Percentiles rank a stretch among this genome's conserved stretches.
These are phyloP conservation scores for Clupea harengus DNA, from an alignment of 2,113 vertebrate genomes.

Conservation along the genomic window DNA sequence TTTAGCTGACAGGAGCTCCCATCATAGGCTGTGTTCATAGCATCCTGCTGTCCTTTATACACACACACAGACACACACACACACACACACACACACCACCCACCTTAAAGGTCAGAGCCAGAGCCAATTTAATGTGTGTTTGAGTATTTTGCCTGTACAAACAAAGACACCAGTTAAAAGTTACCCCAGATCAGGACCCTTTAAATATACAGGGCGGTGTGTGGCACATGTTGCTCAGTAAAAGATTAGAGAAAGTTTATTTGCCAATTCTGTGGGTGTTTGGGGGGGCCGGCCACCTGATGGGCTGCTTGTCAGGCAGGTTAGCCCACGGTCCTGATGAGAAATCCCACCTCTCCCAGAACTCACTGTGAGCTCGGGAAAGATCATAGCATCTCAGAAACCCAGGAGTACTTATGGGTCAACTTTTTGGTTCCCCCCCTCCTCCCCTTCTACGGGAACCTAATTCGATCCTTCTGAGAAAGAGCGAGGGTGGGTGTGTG, in stretches of 20 bases:
- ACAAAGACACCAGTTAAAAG: slow-evolving; percentile 16
- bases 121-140: background rate
- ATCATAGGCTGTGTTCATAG: background rate
- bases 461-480: background rate
- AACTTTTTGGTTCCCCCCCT: background rate
- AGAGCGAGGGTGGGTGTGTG: background rate
- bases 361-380: background rate
- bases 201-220: background rate
- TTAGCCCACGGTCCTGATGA: background rate
- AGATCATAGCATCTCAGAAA: background rate
- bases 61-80: background rate
- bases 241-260: background rate
- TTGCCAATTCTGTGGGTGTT: background rate
- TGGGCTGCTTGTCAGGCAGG: background rate
- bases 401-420: background rate
- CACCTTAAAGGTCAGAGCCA: background rate
- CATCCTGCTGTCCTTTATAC: background rate
- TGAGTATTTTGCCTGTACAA: slow-evolving; percentile 27
- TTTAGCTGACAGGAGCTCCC: background rate
- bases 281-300: background rate
- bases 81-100: slow-evolving; percentile 12
- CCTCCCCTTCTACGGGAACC: background rate
- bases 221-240: background rate
- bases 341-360: background rate
- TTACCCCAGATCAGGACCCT: slow-evolving; percentile 10